Percentiles rank a stretch among this genome's conserved stretches.
These are phyloP conservation scores for Sterrhoptilus dennistouni DNA, from an alignment of 2,113 vertebrate species.

Conservation along the genomic window DNA sequence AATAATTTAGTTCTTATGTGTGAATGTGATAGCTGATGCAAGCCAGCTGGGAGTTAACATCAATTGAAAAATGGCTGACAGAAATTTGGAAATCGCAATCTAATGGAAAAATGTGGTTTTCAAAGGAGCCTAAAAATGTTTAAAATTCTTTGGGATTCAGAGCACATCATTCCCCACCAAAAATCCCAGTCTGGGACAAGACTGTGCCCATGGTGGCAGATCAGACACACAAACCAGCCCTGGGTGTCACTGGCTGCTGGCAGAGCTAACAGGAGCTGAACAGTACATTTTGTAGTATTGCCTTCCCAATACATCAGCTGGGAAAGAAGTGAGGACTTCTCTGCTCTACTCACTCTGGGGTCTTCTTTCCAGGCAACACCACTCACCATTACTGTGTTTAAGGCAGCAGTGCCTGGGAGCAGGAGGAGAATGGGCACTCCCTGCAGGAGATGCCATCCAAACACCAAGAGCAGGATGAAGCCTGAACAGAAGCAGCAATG, in stretches of 20 bases:
- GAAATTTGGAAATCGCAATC: neutral
- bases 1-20: neutral
- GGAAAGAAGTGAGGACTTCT: neutral
- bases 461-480: neutral
- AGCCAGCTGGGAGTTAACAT: neutral
- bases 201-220: neutral
- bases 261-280: neutral
- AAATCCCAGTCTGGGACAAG: neutral
- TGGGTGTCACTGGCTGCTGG: neutral
- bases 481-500: neutral
- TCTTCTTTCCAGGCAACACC: neutral
- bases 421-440: accelerated
- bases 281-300: neutral
- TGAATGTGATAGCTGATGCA: neutral
- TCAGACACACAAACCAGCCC: neutral
- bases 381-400: neutral
- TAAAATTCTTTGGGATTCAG: neutral
- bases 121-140: neutral
- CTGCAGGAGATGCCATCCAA: neutral
- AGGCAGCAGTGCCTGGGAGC: neutral
- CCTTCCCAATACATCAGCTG: neutral
- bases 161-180: neutral
- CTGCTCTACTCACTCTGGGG: neutral
- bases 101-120: neutral
- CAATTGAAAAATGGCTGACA: neutral